Evolutionary conservation across 2,888 invertebrate species (phyloP).

Genomic region (Stictocephala bisonia): DNA sequence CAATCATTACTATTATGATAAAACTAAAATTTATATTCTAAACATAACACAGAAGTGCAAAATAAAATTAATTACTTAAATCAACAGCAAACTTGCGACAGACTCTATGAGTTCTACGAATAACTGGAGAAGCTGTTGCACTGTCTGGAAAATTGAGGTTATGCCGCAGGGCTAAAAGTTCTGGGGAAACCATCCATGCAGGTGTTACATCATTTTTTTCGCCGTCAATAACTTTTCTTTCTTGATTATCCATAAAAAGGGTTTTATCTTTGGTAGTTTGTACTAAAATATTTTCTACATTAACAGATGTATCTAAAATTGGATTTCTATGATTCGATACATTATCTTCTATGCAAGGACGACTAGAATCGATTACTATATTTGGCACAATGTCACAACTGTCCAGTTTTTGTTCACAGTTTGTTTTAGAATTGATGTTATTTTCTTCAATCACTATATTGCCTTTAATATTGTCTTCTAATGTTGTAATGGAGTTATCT

Average conservation of each 20-base stretch:
- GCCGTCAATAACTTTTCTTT: too few species aligned
- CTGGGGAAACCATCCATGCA: constrained; percentile 85
- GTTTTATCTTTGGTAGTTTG: too few species aligned
- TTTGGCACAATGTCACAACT: constrained; percentile 30
- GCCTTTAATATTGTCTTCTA: neutral
- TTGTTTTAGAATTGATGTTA: neutral
- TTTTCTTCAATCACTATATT: neutral
- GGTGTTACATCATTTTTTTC: too few species aligned
- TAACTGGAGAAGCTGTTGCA: constrained; percentile 80
- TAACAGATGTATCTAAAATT: too few species aligned
- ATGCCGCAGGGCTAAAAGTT: constrained; percentile 82
- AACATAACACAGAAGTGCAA: too few species aligned
- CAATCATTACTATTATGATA: too few species aligned
- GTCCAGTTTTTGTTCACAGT: too few species aligned
- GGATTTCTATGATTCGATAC: too few species aligned
- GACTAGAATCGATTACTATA: constrained; percentile 27
- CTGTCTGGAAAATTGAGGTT: constrained; percentile 85
- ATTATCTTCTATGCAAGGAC: constrained; percentile 3
- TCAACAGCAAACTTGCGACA: constrained; percentile 80
- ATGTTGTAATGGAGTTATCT: neutral
- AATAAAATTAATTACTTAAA: constrained; percentile 67
- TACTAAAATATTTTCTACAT: too few species aligned
- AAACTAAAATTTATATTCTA: too few species aligned
- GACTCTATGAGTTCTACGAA: constrained; percentile 65
- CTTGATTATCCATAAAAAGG: too few species aligned